Evolutionary conservation across 2,888 invertebrate species (phyloP).

Genomic region (Mesochorus sp.): DNA sequence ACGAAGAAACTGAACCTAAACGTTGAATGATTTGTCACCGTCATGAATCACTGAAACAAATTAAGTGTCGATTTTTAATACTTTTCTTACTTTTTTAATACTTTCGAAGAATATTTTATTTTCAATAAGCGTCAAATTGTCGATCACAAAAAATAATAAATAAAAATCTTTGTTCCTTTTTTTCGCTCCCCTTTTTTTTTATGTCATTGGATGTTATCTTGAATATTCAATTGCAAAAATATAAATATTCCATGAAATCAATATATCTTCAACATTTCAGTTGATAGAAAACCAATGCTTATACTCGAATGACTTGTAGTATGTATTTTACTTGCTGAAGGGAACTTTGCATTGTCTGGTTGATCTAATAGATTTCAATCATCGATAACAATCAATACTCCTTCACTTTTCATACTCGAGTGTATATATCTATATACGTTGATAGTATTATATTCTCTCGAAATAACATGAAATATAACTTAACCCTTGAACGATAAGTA

Average conservation of each 20-base stretch:
- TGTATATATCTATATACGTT: background rate
- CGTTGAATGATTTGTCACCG: slow-evolving; percentile 15
- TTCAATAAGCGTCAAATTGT: too few species aligned
- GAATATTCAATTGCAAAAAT: too few species aligned
- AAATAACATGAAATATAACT: slow-evolving; percentile 15
- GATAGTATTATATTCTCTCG: background rate
- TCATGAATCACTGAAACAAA: background rate
- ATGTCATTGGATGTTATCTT: too few species aligned
- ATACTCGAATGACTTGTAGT: background rate
- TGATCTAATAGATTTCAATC: slow-evolving; percentile 24
- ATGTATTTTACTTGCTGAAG: background rate
- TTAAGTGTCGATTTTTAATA: too few species aligned
- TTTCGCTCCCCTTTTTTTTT: too few species aligned
- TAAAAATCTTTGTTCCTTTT: too few species aligned
- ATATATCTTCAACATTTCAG: too few species aligned
- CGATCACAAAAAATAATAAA: too few species aligned
- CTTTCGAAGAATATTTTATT: too few species aligned
- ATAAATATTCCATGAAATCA: too few species aligned
- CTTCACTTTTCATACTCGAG: background rate
- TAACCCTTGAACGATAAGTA: slow-evolving; percentile 11
- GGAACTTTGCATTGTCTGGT: background rate
- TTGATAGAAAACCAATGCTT: background rate
- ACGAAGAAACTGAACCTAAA: slow-evolving; percentile 26
- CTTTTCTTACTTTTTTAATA: too few species aligned
- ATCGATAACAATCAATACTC: slow-evolving; percentile 22